phyloP scores from a whole-genome alignment of 2,797 vertebrate genomes.

The Sebastes glaucus region DNA sequence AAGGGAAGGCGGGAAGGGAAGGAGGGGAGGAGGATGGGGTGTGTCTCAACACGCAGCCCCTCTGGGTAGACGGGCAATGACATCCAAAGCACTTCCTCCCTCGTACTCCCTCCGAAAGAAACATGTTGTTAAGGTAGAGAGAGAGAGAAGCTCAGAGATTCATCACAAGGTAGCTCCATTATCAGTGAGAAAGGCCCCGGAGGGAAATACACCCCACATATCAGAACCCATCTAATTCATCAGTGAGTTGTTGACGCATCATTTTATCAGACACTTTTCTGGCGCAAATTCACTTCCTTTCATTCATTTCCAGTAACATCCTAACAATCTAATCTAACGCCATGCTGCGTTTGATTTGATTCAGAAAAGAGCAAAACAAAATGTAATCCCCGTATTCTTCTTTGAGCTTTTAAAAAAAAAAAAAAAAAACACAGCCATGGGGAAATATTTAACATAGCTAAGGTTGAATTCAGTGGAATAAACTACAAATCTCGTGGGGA shows the following conservation, averaged over 20 bases:
- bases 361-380: conserved; percentile 43
- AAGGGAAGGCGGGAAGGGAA: conserved; percentile 36
- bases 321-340: background rate
- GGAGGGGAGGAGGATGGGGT: conserved; percentile 43
- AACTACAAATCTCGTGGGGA: conserved; percentile 71
- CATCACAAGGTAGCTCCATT: conserved; percentile 37
- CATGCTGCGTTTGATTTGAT: conserved; percentile 1
- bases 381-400: conserved; percentile 37
- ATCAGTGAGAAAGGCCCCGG: conserved; percentile 36
- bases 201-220: conserved; percentile 17
- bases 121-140: conserved; percentile 45
- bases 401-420: conserved; percentile 4
- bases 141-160: conserved; percentile 18
- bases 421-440: conserved; percentile 7
- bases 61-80: conserved; percentile 76
- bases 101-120: conserved; percentile 34
- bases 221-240: conserved; percentile 16
- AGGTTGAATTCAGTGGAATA: conserved; percentile 73
- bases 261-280: conserved; percentile 41
- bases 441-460: conserved; percentile 76
- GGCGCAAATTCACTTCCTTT: conserved; percentile 25
- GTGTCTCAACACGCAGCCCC: conserved; percentile 79
- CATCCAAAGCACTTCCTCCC: conserved; percentile 78
- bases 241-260: conserved; percentile 34
- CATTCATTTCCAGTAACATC: background rate